Evolutionary conservation across 2,113 vertebrate species (phyloP), one percentile per base, ranked within the genome.

Genomic region (Myotis brandtii): DNA sequence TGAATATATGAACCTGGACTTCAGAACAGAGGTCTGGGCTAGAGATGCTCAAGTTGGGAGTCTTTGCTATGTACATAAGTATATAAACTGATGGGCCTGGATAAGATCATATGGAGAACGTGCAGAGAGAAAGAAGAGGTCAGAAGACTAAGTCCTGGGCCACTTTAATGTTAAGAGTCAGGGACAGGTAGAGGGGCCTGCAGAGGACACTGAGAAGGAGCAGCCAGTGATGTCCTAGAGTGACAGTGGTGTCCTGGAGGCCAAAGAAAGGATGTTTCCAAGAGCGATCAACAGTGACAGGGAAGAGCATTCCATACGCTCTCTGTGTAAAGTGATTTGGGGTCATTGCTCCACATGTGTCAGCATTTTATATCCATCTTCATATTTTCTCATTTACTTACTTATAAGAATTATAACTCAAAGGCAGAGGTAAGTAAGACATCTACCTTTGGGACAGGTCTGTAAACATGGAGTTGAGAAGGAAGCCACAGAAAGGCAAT

Each of bases 381-480:
- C 66, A 76, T 90, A 37, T 77, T 77, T 91, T 87, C 64, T 87
- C 34, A 25, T 66, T 86, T 46, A 43, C 48, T 89, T 86, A 21
- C 21, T 59, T 59, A 10, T 9, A 72, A 87, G 27, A 46, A 54
- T 79, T 52, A 50, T 84, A 88, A 80, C 72, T 79, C 34, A 64
- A 91, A 83, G 37, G 23, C 20, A 82, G 77, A 92, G 23, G 34
- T 64, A 86, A 82, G 50, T 52, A 86, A 56, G 75, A 43, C 85
- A 64, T 86, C 76, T 91, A 10, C 40, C 62, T 54, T 54, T 25
- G 27, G 54, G 23, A 59, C 25, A 69, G 9, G 21, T 72, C 16
- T 70, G 13, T 92, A 70, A 75, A 94, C 5, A 23, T n/a, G n/a
- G 34, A 54, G 9, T 77, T 73, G 64, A 86, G 27, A 94, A 77